Evolutionary conservation across 2,888 invertebrate genomes (phyloP), one percentile per base, ranked within the genome.

Genomic region (Platerodrilus igneus): DNA sequence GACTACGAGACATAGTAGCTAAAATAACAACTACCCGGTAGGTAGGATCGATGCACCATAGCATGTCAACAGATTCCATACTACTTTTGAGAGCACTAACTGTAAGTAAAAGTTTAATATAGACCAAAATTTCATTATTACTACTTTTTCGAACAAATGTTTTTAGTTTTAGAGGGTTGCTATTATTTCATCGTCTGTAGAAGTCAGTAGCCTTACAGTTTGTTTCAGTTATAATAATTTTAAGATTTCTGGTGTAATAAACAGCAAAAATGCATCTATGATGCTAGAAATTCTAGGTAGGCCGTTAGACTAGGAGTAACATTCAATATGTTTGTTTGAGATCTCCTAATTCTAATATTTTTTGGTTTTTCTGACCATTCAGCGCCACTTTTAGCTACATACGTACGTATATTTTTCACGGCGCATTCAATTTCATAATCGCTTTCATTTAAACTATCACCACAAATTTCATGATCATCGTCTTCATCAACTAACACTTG

Each of bases 21-120:
- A 32, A n/a, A 13, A 32, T 25, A 13, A 38, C 32, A 13, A 6
- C 9, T 7, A 23, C 13, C 14, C 22, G 9, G 14, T 18, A 38
- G 6, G 26, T 18, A 11, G 6, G 19, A 32, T 32, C 32, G 7
- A 8, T n/a, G 32, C 20, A 23, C 32, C 17, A 23, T 6, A 32
- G 23, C 25, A 38, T 32, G 14, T 16, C 30, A 6, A 37, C 20
- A 22, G 37, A 13, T 32, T 37, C 37, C n/a, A 16, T 10, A 32
- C 25, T 37, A 3, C 31, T 33, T 22, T 37, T 20, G 7, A 31
- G 11, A 18, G 13, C 31, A 16, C 25, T 31, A 17, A 25, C 6
- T 15, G 14, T 30, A 18, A 37, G 7, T 9, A 37, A 10, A 3
- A 37, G 14, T 8, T 31, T 31, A 22, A 20, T 32, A 31, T 9